Conservation (phyloP, 1,140 invertebrate genomes). For the Bactericera cockerelli region DNA sequence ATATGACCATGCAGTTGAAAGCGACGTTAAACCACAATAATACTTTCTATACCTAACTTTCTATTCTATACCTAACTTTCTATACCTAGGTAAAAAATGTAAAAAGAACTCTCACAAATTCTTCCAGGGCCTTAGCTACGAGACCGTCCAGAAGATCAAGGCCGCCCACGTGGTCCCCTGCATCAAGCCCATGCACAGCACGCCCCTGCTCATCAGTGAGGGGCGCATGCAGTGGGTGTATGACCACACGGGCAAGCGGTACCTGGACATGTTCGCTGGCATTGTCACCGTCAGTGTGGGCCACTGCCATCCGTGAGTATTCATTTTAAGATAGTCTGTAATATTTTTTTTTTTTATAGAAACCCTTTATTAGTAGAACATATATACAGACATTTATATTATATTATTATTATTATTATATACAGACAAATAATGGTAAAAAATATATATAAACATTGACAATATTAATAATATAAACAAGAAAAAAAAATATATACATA, state of each 20-base stretch:
- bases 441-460: no score
- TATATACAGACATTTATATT: not conserved
- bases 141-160: conserved; percentile 39
- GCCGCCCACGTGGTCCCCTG: conserved; percentile 49
- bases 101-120: no score
- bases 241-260: conserved; percentile 69
- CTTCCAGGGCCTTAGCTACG: conserved; percentile 36
- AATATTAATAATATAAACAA: no score
- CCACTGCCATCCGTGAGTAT: conserved; percentile 89
- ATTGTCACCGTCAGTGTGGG: conserved; percentile 96
- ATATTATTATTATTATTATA: no score
- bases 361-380: no score
- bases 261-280: conserved; percentile 88
- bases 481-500: no score
- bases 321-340: conserved; percentile 2
- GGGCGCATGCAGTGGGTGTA: conserved; percentile 87
- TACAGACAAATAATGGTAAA: no score
- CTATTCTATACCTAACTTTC: no score
- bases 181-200: conserved; percentile 59
- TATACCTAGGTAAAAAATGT: no score
- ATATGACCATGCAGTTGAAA: no score
- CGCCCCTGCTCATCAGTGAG: conserved; percentile 67
- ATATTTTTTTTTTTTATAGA: conserved; percentile 16
- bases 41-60: no score
- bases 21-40: no score